These are phyloP conservation scores for Poicephalus meyeri DNA, from an alignment of 2,113 vertebrate genomes.

Conservation along the genomic window DNA sequence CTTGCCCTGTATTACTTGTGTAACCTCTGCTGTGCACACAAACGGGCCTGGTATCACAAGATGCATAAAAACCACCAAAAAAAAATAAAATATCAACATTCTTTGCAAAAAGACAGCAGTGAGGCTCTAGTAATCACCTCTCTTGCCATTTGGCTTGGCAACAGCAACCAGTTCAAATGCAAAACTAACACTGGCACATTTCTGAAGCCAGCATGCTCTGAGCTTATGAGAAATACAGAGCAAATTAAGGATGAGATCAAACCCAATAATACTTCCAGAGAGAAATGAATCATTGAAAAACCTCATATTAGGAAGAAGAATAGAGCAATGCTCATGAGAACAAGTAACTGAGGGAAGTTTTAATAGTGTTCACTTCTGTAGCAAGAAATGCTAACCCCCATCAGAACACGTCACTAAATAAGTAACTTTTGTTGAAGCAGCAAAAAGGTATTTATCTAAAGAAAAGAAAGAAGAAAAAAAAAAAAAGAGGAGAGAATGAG, in stretches of 20 bases:
- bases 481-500: background rate
- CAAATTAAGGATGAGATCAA: conserved; percentile 44
- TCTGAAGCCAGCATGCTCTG: background rate
- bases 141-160: background rate
- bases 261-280: background rate
- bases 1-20: background rate
- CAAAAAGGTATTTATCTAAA: background rate
- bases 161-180: background rate
- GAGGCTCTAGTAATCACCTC: background rate
- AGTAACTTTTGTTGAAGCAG: background rate
- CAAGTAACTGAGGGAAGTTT: background rate
- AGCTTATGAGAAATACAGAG: background rate
- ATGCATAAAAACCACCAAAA: background rate
- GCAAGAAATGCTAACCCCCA: background rate
- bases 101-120: background rate
- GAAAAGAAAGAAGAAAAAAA: background rate
- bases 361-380: background rate
- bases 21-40: background rate
- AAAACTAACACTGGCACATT: background rate
- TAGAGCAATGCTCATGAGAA: background rate
- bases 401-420: background rate
- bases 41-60: background rate
- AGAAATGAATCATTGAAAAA: conserved; percentile 26
- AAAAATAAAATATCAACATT: background rate
- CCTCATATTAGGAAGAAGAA: background rate